These are phyloP conservation scores for Teleogryllus oceanicus DNA, from an alignment of 2,888 invertebrate genomes.

Conservation along the genomic window DNA sequence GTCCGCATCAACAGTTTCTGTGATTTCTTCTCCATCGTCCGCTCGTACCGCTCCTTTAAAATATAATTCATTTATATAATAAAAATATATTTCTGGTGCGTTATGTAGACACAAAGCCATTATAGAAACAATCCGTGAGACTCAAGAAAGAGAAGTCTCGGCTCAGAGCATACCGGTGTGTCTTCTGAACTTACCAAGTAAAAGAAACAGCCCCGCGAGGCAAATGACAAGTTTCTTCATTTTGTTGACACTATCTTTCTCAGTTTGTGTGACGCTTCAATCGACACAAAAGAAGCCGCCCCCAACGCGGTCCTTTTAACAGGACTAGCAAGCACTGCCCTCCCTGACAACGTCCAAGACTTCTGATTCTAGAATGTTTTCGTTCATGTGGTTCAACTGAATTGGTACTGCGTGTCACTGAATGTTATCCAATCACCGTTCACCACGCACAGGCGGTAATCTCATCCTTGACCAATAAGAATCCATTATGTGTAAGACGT, in stretches of 20 bases:
- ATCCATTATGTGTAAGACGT: neutral
- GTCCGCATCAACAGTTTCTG: constrained; percentile 69
- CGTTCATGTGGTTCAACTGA: neutral
- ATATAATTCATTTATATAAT: neutral
- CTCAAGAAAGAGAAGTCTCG: neutral
- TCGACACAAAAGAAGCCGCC: neutral
- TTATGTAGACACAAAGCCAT: constrained; percentile 12
- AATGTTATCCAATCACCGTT: neutral
- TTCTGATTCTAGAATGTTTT: neutral
- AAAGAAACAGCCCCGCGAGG: constrained; percentile 48
- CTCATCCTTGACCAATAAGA: neutral
- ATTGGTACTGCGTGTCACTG: no score
- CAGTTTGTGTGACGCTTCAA: neutral
- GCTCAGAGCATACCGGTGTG: constrained; percentile 39
- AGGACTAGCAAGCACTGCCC: neutral
- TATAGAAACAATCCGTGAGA: neutral
- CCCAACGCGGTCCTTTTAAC: neutral
- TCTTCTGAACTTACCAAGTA: constrained; percentile 48
- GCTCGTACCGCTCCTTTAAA: constrained; percentile 42
- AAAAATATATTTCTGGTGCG: constrained; percentile 22
- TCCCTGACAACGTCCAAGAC: neutral
- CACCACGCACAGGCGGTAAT: neutral
- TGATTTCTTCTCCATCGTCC: constrained; percentile 51
- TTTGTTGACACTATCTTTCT: neutral
- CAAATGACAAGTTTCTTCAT: constrained; percentile 52